Percentiles rank a stretch among this genome's conserved stretches.
phyloP scores from a whole-genome alignment of 2,113 vertebrate species.

The Cyanistes caeruleus region DNA sequence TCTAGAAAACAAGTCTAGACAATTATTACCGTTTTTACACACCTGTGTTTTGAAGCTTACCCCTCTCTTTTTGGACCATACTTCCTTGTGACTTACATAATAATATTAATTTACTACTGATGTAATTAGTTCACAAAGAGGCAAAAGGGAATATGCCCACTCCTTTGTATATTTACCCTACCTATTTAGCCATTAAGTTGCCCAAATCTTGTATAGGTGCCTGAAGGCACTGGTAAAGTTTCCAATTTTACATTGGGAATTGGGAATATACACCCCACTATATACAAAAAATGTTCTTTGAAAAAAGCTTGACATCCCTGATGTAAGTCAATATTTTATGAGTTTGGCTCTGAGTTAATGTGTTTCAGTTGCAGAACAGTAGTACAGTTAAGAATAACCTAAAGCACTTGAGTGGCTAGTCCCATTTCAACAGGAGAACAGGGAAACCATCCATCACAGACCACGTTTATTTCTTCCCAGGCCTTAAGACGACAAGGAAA shows the following conservation, averaged over 20 bases:
- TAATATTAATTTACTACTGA: background rate
- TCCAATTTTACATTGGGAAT: constrained; percentile 48
- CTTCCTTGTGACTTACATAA: background rate
- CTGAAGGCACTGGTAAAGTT: constrained; percentile 13
- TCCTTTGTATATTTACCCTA: background rate
- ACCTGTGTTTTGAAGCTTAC: background rate
- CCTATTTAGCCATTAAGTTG: background rate
- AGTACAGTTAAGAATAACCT: background rate
- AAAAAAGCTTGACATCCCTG: constrained; percentile 24
- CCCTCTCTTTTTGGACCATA: background rate
- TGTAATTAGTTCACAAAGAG: background rate
- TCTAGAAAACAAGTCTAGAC: background rate
- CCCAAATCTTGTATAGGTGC: background rate
- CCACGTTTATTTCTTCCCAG: constrained; percentile 3
- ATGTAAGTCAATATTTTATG: constrained; percentile 56
- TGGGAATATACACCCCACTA: background rate
- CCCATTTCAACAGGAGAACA: constrained; percentile 4
- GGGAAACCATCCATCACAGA: background rate
- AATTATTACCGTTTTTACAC: background rate
- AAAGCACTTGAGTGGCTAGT: background rate
- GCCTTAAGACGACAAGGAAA: background rate
- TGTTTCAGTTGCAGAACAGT: constrained; percentile 21
- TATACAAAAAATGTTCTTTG: constrained; percentile 46
- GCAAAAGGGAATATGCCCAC: background rate
- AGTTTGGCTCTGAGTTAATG: constrained; percentile 17